These are phyloP conservation scores for Bombylius discolor DNA, from an alignment of 2,888 invertebrate genomes.

Conservation along the genomic window DNA sequence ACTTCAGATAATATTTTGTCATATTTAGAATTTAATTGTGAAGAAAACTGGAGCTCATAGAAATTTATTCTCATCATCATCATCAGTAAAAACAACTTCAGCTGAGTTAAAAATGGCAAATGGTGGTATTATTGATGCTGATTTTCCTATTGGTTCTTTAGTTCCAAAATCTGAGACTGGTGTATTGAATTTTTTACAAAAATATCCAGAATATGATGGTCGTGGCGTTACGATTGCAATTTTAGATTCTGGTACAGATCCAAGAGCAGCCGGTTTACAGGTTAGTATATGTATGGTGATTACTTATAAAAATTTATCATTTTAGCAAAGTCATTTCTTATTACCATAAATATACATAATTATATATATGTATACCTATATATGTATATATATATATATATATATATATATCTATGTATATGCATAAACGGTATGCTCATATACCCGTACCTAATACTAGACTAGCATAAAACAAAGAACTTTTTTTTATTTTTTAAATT, in stretches of 20 bases:
- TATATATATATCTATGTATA: no score
- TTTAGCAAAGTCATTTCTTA: no score
- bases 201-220: constrained; percentile 86
- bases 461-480: background rate
- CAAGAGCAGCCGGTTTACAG: constrained; percentile 86
- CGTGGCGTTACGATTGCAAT: constrained; percentile 84
- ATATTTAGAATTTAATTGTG: no score
- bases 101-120: constrained; percentile 18
- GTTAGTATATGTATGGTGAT: constrained; percentile 38
- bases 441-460: background rate
- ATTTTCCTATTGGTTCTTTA: constrained; percentile 74
- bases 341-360: no score
- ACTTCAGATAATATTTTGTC: no score
- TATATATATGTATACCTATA: no score
- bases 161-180: constrained; percentile 93
- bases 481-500: background rate
- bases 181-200: constrained; percentile 70
- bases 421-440: no score
- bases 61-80: no score
- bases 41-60: no score
- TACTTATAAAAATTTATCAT: no score
- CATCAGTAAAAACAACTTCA: background rate
- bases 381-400: no score
- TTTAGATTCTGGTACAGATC: constrained; percentile 96
- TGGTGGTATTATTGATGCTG: constrained; percentile 39